Base-by-base conservation (phyloP, 2,888 invertebrate genomes). In the Microctonus hyperodae region DNA sequence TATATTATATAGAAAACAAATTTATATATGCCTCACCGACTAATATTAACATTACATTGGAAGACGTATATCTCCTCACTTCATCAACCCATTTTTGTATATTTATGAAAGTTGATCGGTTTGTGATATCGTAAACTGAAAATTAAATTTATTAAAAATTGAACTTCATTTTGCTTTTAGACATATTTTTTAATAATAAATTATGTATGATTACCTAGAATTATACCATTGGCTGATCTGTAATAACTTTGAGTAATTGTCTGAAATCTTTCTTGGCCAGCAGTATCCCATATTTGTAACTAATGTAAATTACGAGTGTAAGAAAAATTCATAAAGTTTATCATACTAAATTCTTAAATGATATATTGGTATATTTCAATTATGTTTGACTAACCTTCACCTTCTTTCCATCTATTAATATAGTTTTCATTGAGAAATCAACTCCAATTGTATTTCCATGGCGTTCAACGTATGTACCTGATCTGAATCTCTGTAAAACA, bases 201-300 rank as follows among this genome's bases (percentile, higher is more conserved):
- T 55, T 23, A 37, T 28, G 69, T 59, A 68, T 73, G 82, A n/a
- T n/a, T 86, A 92, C 92, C 92, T 80, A 98, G 91, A 74, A 98
- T 94, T 69, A 98, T 97, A 75, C 97, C 97, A 87, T 98, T 96
- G 50, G 97, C 97, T 74, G 96, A 96, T 80, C 98, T 90, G 85
- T 97, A 98, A 83, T 97, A 97, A 83, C 96, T 96, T 83, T 97
- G 97, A 1, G 97, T 98, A 76, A 98, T 97, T 5, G 97, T 97
- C 69, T 97, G 90, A 85, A 98, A 97, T 70, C 97, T 88, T 85
- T 98, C 97, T 81, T 97, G 97, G 0, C 97, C 97, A 64, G 97
- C 97, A 10, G 97, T 97, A 85, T 97, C 97, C 97, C 97, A 97
- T 81, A 97, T 96, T 88, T 96, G 96, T 70, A 95, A 87, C 94